Conservation (phyloP, 2,888 invertebrate genomes). For the Leptopterna dolabrata region DNA sequence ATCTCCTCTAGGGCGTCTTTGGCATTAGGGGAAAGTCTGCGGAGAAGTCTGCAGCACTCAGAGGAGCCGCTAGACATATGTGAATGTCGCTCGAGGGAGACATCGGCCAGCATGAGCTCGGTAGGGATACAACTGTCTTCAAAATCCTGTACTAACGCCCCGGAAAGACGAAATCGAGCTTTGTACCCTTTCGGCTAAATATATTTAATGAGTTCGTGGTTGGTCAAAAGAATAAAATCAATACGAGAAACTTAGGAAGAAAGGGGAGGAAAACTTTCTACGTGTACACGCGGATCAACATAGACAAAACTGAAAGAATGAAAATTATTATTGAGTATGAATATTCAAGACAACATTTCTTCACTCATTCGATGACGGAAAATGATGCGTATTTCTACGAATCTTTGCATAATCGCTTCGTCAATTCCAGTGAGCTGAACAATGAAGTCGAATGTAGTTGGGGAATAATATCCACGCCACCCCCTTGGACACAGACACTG, state of each 20-base stretch:
- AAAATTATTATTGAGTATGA: no score
- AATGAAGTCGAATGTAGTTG: no score
- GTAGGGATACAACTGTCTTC: not conserved
- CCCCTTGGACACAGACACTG: no score
- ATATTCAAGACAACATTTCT: no score
- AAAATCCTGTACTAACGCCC: not conserved
- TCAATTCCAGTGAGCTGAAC: no score
- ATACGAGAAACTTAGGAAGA: not conserved
- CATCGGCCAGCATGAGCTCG: conserved; percentile 10
- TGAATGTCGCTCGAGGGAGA: conserved; percentile 31
- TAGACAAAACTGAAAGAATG: no score
- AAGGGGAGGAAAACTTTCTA: not conserved
- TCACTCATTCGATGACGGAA: no score
- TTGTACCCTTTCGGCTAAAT: not conserved
- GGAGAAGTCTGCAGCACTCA: conserved; percentile 17
- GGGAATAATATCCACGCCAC: no score
- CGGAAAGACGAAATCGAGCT: not conserved
- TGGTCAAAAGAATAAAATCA: not conserved
- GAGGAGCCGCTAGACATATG: not conserved
- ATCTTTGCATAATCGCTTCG: no score
- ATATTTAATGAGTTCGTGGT: not conserved
- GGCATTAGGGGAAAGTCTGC: not conserved
- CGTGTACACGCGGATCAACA: no score
- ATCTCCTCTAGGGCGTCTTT: not conserved
- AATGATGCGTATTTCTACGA: no score